Percentiles rank a stretch among this genome's conserved stretches.
These are phyloP conservation scores for Lepidurus couesii DNA, from an alignment of 1,140 invertebrate species.

Conservation along the genomic window DNA sequence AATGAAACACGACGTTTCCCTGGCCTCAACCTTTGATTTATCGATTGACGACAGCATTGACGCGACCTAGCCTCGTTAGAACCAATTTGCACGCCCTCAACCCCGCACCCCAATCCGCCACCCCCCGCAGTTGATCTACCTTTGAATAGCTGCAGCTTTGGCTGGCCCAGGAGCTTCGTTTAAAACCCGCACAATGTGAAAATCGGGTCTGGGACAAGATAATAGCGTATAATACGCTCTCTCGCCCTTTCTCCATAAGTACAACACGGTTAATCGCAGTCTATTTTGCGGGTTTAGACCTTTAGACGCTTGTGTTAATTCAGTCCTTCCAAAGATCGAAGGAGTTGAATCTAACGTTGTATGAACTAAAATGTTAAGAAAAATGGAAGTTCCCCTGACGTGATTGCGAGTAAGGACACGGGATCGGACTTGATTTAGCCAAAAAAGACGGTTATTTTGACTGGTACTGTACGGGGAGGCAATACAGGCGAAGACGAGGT, in stretches of 20 bases:
- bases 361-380: too few relatives aligned
- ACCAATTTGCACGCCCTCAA: conserved; percentile 8
- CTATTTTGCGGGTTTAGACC: too few relatives aligned
- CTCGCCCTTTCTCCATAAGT: not conserved
- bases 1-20: not conserved
- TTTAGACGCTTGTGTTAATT: too few relatives aligned
- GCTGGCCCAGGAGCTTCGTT: not conserved
- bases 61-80: conserved; percentile 12
- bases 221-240: not conserved
- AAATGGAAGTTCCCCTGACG: too few relatives aligned
- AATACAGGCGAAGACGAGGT: conserved; percentile 2
- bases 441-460: not conserved
- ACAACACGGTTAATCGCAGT: too few relatives aligned
- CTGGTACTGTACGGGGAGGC: not conserved
- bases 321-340: too few relatives aligned
- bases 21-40: not conserved
- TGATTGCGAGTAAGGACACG: too few relatives aligned
- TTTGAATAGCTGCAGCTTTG: not conserved
- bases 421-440: not conserved
- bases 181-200: not conserved
- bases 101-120: conserved; percentile 7
- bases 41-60: conserved; percentile 10
- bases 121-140: conserved; percentile 1
- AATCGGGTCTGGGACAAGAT: not conserved
- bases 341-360: too few relatives aligned